Base-by-base conservation (phyloP, 2,888 invertebrate genomes). In the Pasiphila rectangulata region DNA sequence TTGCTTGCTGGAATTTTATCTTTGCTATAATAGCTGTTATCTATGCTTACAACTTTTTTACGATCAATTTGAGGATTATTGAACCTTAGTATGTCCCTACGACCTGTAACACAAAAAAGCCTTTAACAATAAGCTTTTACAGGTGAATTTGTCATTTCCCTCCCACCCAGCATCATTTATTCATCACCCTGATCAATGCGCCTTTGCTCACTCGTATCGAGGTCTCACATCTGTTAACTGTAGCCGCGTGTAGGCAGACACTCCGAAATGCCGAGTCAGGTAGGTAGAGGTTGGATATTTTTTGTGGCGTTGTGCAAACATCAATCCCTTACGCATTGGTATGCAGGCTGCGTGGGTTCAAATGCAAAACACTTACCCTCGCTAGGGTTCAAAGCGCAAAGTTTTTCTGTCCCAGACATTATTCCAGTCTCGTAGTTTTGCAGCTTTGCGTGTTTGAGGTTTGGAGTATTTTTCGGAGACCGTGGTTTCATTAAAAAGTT, bases 321-420 rank as follows among this genome's bases (percentile, higher is more conserved):
- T 76, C 80, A 83, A 83, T 83, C 83, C 84, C 84, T 83, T 71
- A 74, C 78, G 70, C 79, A 84, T 86, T 83, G 80, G 83, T 83
- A 85, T 86, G 83, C 84, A 76, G 81, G 76, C 66, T 62, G 69
- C 78, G 84, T 78, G 73, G 67, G 70, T 70, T 75, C 74, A 83
- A 83, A 86, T 85, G 86, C 85, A 85, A 85, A 85, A 86, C 84
- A 85, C 85, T 85, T 84, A 83, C 83, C 83, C 83, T 74, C 75
- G 73, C 77, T 72, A 80, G 79, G 80, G 83, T 84, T 83, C 83
- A 83, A 82, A 86, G 83, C 83, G 75, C 79, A 82, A 86, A 84
- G 76, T 83, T 86, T 86, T 86, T 85, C 82, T 79, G 83, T 83
- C 79, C 81, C 82, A 78, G 74, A 79, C 79, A 80, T 84, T 84